Base-by-base conservation (phyloP, 2,113 vertebrate genomes). In the Pseudopodoces humilis region DNA sequence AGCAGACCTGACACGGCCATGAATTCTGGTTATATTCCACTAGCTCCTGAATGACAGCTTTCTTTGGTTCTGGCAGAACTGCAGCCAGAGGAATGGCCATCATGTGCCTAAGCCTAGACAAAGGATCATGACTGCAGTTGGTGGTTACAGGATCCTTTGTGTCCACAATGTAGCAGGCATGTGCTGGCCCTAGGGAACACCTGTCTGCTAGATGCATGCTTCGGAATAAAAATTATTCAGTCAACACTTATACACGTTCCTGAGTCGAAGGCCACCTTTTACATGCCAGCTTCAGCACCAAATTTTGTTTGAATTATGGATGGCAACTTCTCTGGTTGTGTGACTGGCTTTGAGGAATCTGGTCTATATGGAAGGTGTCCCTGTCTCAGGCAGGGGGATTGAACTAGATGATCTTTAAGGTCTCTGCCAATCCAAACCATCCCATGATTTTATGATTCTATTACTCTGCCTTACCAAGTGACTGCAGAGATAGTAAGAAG, bases 201-300 rank as follows among this genome's bases (percentile, higher is more conserved):
- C 18, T 31, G 1, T 47, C 28, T 50, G 15, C 52, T 75, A 33
- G 23, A 50, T 6, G 6, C 17, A 81, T 27, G 15, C 8, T 87
- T 63, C 18, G 22, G 77, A 52, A 49, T 41, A 39, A 76, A 69
- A 80, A 31, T 15, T 47, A 13, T 28, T 90, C 22, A 21, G 20
- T n/a, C 37, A 68, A n/a, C 12, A 37, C 6, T 64, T 72, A 25
- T 0, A 28, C 7, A 4, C 1, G 1, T 58, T 89, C 11, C 25
- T 70, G 25, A 37, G 7, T n/a, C 35, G 23, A 86, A 90, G 43
- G 22, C 18, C 88, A 55, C 13, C 6, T 53, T 69, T 49, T 1
- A 1, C 14, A 22, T 20, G 21, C 25, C 76, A 74, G 5, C n/a
- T 80, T 92, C 41, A 64, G 19, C 30, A 53, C 3, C 33, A 76